A percentile compares a stretch with the other conserved stretches of the same genome.
These are phyloP conservation scores for Pyrocoelia pectoralis DNA, from an alignment of 2,888 invertebrate species.

Conservation along the genomic window DNA sequence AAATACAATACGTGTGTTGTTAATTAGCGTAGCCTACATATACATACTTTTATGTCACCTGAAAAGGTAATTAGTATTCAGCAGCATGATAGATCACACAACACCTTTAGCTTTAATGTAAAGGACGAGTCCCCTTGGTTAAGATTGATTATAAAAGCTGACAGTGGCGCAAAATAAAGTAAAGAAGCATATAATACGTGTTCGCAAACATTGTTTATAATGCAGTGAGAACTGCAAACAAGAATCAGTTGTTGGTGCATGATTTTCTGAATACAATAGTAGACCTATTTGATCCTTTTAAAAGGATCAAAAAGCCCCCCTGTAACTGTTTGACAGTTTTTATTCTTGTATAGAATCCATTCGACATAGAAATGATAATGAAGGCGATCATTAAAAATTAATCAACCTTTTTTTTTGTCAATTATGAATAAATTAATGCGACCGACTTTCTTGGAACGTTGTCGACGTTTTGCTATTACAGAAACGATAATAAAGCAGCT, in stretches of 20 bases:
- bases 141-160: conserved; percentile 34
- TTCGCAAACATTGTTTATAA: conserved; percentile 46
- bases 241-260: conserved; percentile 19
- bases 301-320: conserved; percentile 12
- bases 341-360: conserved; percentile 9
- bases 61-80: conserved; percentile 24
- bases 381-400: conserved; percentile 9
- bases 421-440: background rate
- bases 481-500: conserved; percentile 33
- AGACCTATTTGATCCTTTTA: conserved; percentile 15
- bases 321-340: conserved; percentile 10
- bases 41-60: conserved; percentile 15
- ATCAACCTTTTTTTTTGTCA: background rate
- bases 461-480: background rate
- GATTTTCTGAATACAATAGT: conserved; percentile 18
- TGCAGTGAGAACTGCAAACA: conserved; percentile 48
- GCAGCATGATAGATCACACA: conserved; percentile 23
- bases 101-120: conserved; percentile 23
- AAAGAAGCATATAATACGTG: conserved; percentile 42
- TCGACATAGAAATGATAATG: conserved; percentile 22
- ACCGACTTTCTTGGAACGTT: conserved; percentile 1
- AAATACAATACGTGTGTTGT: conserved; percentile 9
- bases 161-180: conserved; percentile 25
- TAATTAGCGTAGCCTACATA: conserved; percentile 12
- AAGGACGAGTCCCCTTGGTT: conserved; percentile 23